A percentile compares a stretch with the other conserved stretches of the same genome.
Conservation (phyloP, 2,113 vertebrate genomes). For the Oenanthe oenanthe region DNA sequence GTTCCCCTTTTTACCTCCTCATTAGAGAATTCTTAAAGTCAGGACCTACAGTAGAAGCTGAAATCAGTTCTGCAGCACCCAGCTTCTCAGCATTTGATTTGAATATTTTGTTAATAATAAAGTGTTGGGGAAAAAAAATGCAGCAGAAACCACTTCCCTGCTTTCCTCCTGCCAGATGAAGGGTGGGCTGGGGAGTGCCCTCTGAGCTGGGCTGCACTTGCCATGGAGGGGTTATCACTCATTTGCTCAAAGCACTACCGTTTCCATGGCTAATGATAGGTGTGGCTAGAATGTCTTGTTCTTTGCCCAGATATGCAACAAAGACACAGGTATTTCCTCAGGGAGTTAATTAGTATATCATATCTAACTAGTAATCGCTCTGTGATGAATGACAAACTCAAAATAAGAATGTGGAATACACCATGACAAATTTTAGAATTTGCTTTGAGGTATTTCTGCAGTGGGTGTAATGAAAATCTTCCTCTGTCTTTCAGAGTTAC, state of each 20-base stretch:
- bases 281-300: conserved; percentile 44
- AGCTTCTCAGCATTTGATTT: neutral
- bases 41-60: neutral
- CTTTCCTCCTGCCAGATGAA: neutral
- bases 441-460: conserved; percentile 48
- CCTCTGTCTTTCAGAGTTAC: conserved; percentile 26
- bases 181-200: neutral
- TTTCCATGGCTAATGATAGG: conserved; percentile 33
- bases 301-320: conserved; percentile 41
- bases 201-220: neutral
- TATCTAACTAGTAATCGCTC: conserved; percentile 38
- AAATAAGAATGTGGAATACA: conserved; percentile 46
- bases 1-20: neutral
- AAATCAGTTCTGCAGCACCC: neutral
- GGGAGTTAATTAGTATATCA: conserved; percentile 58
- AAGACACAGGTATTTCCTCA: conserved; percentile 41
- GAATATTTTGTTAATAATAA: conserved; percentile 28
- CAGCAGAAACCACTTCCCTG: neutral
- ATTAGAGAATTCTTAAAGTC: neutral
- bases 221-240: neutral
- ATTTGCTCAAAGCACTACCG: neutral
- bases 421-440: conserved; percentile 32
- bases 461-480: conserved; percentile 43
- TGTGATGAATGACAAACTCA: conserved; percentile 59
- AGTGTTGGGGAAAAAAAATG: neutral